Percentiles rank a stretch among this genome's conserved stretches.
phyloP scores from a whole-genome alignment of 2,797 vertebrate genomes.

The Linurgus olivaceus region DNA sequence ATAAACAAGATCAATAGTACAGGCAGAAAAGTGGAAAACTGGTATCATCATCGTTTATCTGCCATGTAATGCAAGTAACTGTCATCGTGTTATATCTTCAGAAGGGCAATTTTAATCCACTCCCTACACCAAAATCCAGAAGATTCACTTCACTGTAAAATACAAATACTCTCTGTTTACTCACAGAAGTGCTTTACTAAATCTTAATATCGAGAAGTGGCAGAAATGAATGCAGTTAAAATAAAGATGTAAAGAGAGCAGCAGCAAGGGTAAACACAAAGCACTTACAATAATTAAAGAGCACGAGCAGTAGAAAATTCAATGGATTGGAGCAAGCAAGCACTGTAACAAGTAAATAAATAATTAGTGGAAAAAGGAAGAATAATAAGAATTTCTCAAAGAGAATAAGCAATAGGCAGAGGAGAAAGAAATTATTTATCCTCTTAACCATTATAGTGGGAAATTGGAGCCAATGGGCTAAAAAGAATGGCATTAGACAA shows the following conservation, averaged over 20 bases:
- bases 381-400: background rate
- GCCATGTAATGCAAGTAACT: slow-evolving; percentile 34
- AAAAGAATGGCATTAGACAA: background rate
- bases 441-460: background rate
- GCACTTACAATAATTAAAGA: slow-evolving; percentile 7
- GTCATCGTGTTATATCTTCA: slow-evolving; percentile 25
- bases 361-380: background rate
- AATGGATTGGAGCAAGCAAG: background rate
- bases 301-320: background rate
- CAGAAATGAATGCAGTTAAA: slow-evolving; percentile 12
- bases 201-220: slow-evolving; percentile 22
- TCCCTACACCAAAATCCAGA: background rate
- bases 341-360: background rate
- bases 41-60: slow-evolving; percentile 22
- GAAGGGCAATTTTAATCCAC: background rate
- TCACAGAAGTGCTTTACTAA: background rate
- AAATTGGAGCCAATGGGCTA: background rate
- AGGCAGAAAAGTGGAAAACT: slow-evolving; percentile 53
- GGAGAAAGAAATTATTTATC: background rate
- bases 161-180: slow-evolving; percentile 11
- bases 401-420: background rate
- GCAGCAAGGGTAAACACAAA: background rate
- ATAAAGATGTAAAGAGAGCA: background rate
- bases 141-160: slow-evolving; percentile 12
- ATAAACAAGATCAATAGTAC: slow-evolving; percentile 57